phyloP scores from a whole-genome alignment of 1,140 invertebrate species.

The Platyscapa corneri region DNA sequence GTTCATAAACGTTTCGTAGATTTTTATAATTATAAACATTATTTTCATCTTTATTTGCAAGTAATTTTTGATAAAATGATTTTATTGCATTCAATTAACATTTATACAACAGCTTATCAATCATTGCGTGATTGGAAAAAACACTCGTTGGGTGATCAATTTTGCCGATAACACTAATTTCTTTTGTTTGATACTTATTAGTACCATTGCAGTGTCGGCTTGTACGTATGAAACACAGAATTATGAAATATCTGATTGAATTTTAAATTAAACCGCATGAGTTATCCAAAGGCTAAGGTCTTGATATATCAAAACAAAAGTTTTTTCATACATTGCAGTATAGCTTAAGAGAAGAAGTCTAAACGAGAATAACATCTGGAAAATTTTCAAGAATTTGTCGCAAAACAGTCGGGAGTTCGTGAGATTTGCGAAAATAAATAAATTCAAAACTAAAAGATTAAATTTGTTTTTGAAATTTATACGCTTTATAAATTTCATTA shows the following conservation, averaged over 20 bases:
- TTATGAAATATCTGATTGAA: too few species aligned
- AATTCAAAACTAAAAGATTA: conserved; percentile 41
- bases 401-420: neutral
- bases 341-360: neutral
- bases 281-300: neutral
- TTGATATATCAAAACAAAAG: conserved; percentile 32
- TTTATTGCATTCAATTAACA: too few species aligned
- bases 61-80: too few species aligned
- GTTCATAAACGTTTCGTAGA: too few species aligned
- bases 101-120: too few species aligned
- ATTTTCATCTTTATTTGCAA: too few species aligned
- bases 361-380: conserved; percentile 10
- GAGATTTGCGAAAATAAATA: conserved; percentile 24
- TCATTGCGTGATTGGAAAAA: neutral
- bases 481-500: conserved; percentile 50
- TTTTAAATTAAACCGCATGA: neutral
- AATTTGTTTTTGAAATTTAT: conserved; percentile 52
- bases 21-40: too few species aligned
- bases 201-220: neutral
- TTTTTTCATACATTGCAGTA: conserved; percentile 6
- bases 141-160: neutral
- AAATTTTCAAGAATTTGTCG: conserved; percentile 23
- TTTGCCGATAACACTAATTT: neutral
- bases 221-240: neutral
- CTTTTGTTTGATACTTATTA: neutral